phyloP scores from a whole-genome alignment of 2,888 invertebrate species.

The Netelia inedita region DNA sequence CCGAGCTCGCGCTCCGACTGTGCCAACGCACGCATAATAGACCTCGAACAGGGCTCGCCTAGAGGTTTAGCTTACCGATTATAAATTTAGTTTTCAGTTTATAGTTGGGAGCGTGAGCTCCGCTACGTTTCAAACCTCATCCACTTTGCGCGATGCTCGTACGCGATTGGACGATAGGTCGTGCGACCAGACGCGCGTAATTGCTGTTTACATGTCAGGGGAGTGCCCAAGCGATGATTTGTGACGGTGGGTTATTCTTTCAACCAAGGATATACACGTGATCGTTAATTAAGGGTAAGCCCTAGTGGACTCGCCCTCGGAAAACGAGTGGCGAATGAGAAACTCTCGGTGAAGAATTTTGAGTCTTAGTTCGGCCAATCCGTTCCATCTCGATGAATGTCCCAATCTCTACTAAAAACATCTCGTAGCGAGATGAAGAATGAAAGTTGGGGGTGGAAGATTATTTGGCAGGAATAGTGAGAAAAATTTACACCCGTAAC shows the following conservation, averaged over 20 bases:
- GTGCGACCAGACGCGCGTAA: slow-evolving; percentile 75
- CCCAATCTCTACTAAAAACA: background rate
- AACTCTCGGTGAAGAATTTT: slow-evolving; percentile 26
- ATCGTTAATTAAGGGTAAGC: slow-evolving; percentile 77
- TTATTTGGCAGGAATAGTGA: slow-evolving; percentile 40
- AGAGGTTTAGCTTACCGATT: background rate
- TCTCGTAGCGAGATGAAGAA: slow-evolving; percentile 1
- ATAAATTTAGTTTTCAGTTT: slow-evolving; percentile 18
- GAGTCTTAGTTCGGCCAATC: background rate
- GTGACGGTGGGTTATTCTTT: slow-evolving; percentile 75
- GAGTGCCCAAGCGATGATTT: slow-evolving; percentile 75
- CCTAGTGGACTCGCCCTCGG: background rate
- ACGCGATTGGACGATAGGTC: background rate
- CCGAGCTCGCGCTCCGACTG: slow-evolving; percentile 11
- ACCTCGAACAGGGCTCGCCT: background rate
- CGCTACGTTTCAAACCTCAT: background rate
- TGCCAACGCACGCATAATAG: background rate
- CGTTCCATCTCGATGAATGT: background rate
- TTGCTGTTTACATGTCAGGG: slow-evolving; percentile 79
- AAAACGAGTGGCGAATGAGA: background rate
- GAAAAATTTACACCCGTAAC: slow-evolving; percentile 39
- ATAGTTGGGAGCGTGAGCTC: background rate
- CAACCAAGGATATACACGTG: slow-evolving; percentile 80
- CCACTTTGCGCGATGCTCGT: background rate
- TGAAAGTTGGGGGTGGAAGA: background rate